Evolutionary conservation across 1,140 invertebrate species (phyloP).

Genomic region (Cherax destructor): DNA sequence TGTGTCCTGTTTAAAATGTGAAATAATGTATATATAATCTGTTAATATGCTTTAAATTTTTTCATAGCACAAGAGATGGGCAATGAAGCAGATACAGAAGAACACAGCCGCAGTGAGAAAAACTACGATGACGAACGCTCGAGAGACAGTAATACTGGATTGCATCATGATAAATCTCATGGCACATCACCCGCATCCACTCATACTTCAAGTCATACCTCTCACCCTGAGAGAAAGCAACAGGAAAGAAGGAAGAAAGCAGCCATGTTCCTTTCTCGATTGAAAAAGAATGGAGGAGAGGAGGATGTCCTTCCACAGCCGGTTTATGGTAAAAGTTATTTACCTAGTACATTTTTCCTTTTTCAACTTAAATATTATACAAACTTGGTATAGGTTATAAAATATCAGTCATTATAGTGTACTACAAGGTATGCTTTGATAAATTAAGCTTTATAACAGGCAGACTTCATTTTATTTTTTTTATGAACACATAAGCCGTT

Average conservation of each 20-base stretch:
- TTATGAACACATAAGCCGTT: too few relatives aligned
- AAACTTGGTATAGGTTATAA: too few relatives aligned
- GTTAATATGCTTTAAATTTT: background rate
- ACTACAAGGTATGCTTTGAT: too few relatives aligned
- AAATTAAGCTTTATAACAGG: too few relatives aligned
- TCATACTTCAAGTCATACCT: background rate
- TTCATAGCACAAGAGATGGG: constrained; percentile 53
- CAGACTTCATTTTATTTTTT: too few relatives aligned
- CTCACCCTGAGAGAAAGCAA: constrained; percentile 46
- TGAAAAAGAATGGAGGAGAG: constrained; percentile 53
- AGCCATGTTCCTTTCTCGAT: constrained; percentile 58
- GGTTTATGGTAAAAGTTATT: constrained; percentile 36
- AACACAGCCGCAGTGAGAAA: constrained; percentile 18
- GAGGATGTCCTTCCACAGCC: constrained; percentile 25
- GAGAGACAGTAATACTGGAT: background rate
- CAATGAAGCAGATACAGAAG: constrained; percentile 24
- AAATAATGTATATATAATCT: background rate
- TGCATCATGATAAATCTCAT: background rate
- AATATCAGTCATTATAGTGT: too few relatives aligned
- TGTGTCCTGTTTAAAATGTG: background rate
- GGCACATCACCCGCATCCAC: background rate
- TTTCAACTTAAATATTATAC: too few relatives aligned
- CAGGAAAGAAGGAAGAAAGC: constrained; percentile 61
- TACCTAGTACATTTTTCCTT: background rate
- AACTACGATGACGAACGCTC: background rate